Evolutionary conservation across 1,140 invertebrate genomes (phyloP).

Genomic region (Temnothorax nylanderi): DNA sequence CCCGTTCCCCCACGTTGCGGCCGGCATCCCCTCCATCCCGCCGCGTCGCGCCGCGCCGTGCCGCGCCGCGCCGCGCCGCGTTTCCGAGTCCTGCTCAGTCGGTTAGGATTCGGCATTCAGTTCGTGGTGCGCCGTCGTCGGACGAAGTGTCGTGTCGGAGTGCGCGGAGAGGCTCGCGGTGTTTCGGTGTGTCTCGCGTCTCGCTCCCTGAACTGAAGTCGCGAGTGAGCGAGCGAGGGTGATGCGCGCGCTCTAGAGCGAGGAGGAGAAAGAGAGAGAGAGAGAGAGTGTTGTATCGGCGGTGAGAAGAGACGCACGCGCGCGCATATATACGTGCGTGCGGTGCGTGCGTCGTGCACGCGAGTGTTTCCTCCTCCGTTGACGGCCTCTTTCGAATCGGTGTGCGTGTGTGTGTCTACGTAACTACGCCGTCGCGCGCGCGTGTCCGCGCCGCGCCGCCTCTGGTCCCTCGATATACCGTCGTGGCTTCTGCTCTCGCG

Average conservation of each 20-base stretch:
- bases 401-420: neutral
- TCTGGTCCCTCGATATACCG: conserved; percentile 22
- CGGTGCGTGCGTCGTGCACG: conserved; percentile 55
- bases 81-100: conserved; percentile 65
- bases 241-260: conserved; percentile 9
- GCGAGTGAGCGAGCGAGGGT: conserved; percentile 5
- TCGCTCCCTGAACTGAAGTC: neutral
- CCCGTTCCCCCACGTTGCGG: conserved; percentile 29
- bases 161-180: conserved; percentile 5
- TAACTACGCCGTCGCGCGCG: too few relatives aligned
- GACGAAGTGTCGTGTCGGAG: conserved; percentile 59
- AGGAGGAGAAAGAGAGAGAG: neutral
- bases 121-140: conserved; percentile 78
- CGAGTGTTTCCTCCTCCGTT: conserved; percentile 37
- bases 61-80: conserved; percentile 13
- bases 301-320: too few relatives aligned
- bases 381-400: conserved; percentile 28
- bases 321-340: conserved; percentile 55
- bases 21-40: conserved; percentile 46
- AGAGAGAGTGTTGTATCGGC: conserved; percentile 1
- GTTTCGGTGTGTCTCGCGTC: neutral
- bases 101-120: conserved; percentile 79
- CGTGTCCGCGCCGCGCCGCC: too few relatives aligned
- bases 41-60: conserved; percentile 26
- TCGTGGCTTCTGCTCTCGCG: conserved; percentile 56